Conservation (phyloP, 2,113 vertebrate species). For the Fregetta grallaria region DNA sequence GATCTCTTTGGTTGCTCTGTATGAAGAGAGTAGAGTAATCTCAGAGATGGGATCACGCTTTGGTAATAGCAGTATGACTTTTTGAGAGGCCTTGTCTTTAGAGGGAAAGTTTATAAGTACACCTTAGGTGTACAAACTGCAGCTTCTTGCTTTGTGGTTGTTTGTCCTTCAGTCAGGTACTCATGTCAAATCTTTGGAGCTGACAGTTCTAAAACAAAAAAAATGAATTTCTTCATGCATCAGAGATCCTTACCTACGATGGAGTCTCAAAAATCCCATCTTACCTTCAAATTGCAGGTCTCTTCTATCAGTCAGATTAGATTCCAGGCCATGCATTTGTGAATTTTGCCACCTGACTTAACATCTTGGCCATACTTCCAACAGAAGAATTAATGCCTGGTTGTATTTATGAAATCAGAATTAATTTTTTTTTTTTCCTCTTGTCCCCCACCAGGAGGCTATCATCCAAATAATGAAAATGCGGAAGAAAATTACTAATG, state of each 20-base stretch:
- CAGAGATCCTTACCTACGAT: not conserved
- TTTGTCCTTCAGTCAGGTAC: not conserved
- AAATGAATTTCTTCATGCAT: accelerated
- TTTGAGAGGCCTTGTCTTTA: not conserved
- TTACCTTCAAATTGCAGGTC: not conserved
- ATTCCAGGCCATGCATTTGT: not conserved
- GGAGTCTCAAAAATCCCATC: not conserved
- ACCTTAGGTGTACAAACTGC: not conserved
- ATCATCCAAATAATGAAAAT: slow-evolving; percentile 99
- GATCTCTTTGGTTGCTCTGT: not conserved
- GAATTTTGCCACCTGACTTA: not conserved
- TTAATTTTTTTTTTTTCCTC: not conserved
- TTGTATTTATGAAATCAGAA: not conserved
- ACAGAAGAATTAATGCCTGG: not conserved
- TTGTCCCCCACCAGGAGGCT: slow-evolving; percentile 84
- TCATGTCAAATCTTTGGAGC: not conserved
- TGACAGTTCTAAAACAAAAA: not conserved
- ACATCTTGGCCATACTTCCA: not conserved
- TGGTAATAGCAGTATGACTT: not conserved
- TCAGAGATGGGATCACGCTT: not conserved
- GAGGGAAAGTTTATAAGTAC: not conserved
- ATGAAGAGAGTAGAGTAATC: not conserved
- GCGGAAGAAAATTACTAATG: slow-evolving; percentile 99
- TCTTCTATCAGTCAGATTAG: not conserved
- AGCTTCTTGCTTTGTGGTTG: not conserved